Percentiles rank a stretch among this genome's conserved stretches.
Evolutionary conservation across 2,888 invertebrate species (phyloP).

Genomic region (Drosophila sordidula): DNA sequence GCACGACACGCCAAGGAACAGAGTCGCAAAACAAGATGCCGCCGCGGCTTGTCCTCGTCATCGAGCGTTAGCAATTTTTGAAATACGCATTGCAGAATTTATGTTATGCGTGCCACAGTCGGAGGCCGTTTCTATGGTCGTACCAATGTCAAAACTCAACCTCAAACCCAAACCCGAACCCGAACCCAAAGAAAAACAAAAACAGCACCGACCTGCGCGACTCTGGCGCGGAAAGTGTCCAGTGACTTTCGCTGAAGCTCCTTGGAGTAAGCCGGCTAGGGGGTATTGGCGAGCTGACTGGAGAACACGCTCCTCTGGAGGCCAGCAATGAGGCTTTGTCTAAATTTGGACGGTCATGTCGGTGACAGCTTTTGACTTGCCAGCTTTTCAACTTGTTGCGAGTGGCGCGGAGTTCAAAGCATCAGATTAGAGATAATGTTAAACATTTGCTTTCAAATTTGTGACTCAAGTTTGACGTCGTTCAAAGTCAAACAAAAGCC

Average conservation of each 20-base stretch:
- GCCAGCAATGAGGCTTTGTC: slow-evolving; percentile 75
- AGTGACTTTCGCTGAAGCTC: slow-evolving; percentile 70
- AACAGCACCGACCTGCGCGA: slow-evolving; percentile 15
- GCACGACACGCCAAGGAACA: slow-evolving; percentile 72
- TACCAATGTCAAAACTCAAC: slow-evolving; percentile 56
- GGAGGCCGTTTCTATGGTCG: slow-evolving; percentile 55
- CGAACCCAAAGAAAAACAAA: slow-evolving; percentile 40
- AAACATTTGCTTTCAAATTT: slow-evolving; percentile 77
- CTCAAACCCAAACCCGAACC: slow-evolving; percentile 21
- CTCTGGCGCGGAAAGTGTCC: slow-evolving; percentile 67
- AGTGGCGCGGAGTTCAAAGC: slow-evolving; percentile 77
- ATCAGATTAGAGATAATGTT: slow-evolving; percentile 73
- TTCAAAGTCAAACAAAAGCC: slow-evolving; percentile 19
- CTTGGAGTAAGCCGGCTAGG: slow-evolving; percentile 13
- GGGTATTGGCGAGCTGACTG: slow-evolving; percentile 9
- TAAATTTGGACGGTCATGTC: slow-evolving; percentile 78
- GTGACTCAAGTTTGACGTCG: slow-evolving; percentile 46
- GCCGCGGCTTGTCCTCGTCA: slow-evolving; percentile 42
- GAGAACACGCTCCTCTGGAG: slow-evolving; percentile 59
- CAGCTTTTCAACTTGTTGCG: slow-evolving; percentile 62
- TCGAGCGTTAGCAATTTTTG: slow-evolving; percentile 71
- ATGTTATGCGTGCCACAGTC: slow-evolving; percentile 76
- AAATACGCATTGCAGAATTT: slow-evolving; percentile 79
- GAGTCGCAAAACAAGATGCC: slow-evolving; percentile 38
- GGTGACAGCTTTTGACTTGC: slow-evolving; percentile 75